Conservation (phyloP, 2,888 invertebrate genomes). For the Taenaris catops region DNA sequence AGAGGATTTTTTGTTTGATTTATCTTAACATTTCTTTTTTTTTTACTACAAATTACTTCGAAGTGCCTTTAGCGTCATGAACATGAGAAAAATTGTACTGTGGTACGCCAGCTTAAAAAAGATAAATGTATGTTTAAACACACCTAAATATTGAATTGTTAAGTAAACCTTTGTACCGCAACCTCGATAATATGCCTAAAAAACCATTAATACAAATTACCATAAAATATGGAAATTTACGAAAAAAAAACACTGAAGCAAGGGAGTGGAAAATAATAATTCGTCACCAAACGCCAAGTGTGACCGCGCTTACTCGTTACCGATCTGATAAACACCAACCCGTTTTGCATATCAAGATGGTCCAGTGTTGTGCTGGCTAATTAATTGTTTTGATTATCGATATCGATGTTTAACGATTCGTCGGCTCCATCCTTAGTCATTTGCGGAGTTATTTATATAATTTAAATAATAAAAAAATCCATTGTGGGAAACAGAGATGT, state of each 20-base stretch:
- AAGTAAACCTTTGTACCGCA: neutral
- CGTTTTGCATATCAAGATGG: constrained; percentile 58
- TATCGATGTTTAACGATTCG: constrained; percentile 9
- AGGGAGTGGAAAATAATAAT: constrained; percentile 20
- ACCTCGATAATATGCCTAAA: constrained; percentile 8
- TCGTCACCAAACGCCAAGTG: constrained; percentile 41
- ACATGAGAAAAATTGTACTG: no score
- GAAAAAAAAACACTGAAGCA: constrained; percentile 14
- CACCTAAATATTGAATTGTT: neutral
- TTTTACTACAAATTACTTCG: no score
- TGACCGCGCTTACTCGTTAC: constrained; percentile 43
- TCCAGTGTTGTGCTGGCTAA: constrained; percentile 30
- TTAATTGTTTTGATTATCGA: constrained; percentile 19
- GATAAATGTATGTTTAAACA: no score
- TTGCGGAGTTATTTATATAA: no score
- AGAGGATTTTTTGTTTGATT: no score
- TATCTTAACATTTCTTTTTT: no score
- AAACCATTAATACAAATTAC: constrained; percentile 10
- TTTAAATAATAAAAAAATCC: no score
- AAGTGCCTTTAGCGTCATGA: no score
- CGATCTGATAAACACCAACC: constrained; percentile 46
- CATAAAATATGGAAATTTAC: constrained; percentile 18
- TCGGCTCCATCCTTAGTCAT: no score
- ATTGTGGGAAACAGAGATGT: no score
- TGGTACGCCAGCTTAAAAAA: no score